Conservation (phyloP, 2,113 vertebrate species). For the Panthera tigris region DNA sequence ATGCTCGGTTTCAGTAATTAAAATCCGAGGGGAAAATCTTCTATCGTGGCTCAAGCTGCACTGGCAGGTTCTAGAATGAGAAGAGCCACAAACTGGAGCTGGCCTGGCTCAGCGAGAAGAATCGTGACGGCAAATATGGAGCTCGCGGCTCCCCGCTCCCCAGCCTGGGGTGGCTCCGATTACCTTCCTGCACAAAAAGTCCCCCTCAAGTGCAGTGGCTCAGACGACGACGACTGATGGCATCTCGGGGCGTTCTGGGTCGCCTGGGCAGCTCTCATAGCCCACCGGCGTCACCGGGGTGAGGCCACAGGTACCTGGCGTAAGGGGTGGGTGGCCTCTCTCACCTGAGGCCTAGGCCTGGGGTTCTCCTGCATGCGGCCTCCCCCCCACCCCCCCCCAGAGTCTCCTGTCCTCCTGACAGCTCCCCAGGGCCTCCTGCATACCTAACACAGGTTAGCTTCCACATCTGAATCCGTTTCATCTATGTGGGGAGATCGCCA, state of each 20-base stretch:
- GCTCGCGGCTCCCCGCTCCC: rapidly evolving
- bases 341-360: rapidly evolving
- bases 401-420: not conserved
- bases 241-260: not conserved
- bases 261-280: not conserved
- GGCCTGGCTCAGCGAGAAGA: rapidly evolving
- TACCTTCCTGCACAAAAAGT: not conserved
- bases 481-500: rapidly evolving
- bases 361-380: no score
- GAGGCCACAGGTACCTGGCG: not conserved
- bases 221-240: not conserved
- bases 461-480: not conserved
- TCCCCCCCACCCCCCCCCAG: rapidly evolving
- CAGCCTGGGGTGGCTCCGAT: not conserved
- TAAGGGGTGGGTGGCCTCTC: not conserved
- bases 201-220: not conserved
- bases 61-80: not conserved
- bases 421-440: no score
- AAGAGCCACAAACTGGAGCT: not conserved
- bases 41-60: not conserved
- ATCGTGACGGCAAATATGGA: rapidly evolving
- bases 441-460: not conserved
- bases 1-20: not conserved
- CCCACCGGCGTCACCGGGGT: not conserved
- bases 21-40: not conserved